These are phyloP conservation scores for Tamandua tetradactyla DNA, from an alignment of 2,797 vertebrate genomes.

Conservation along the genomic window DNA sequence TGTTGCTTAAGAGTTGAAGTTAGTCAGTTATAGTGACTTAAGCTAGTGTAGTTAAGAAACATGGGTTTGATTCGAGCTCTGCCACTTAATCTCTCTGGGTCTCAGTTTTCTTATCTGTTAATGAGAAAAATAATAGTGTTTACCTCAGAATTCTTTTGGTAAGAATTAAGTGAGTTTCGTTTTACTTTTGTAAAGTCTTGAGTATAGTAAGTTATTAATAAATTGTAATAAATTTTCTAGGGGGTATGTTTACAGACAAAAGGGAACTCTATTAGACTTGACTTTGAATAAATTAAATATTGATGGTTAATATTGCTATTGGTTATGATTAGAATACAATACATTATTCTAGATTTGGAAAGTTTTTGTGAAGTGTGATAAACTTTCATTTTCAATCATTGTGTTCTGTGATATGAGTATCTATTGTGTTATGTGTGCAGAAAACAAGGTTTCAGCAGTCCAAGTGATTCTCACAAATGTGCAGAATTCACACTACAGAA, in stretches of 20 bases:
- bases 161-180: background rate
- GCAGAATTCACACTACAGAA: background rate
- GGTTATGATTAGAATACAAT: background rate
- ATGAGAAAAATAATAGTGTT: slow-evolving; percentile 40
- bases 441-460: slow-evolving; percentile 16
- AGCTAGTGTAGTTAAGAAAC: slow-evolving; percentile 7
- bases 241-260: slow-evolving; percentile 43
- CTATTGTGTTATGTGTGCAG: background rate
- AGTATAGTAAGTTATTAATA: slow-evolving; percentile 31
- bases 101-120: slow-evolving; percentile 54
- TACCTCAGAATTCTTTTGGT: background rate
- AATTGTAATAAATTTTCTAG: slow-evolving; percentile 50
- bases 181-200: background rate
- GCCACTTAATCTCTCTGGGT: slow-evolving; percentile 32
- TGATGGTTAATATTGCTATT: slow-evolving; percentile 37
- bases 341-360: slow-evolving; percentile 44
- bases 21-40: background rate
- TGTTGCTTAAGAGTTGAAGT: slow-evolving; percentile 11
- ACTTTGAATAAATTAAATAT: slow-evolving; percentile 50
- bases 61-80: slow-evolving; percentile 7
- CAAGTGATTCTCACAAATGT: background rate
- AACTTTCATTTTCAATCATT: slow-evolving; percentile 17
- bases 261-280: slow-evolving; percentile 11
- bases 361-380: slow-evolving; percentile 40
- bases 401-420: background rate